Evolutionary conservation across 2,888 invertebrate genomes (phyloP), one percentile per base, ranked within the genome.

Genomic region (Podabrus alpinus): DNA sequence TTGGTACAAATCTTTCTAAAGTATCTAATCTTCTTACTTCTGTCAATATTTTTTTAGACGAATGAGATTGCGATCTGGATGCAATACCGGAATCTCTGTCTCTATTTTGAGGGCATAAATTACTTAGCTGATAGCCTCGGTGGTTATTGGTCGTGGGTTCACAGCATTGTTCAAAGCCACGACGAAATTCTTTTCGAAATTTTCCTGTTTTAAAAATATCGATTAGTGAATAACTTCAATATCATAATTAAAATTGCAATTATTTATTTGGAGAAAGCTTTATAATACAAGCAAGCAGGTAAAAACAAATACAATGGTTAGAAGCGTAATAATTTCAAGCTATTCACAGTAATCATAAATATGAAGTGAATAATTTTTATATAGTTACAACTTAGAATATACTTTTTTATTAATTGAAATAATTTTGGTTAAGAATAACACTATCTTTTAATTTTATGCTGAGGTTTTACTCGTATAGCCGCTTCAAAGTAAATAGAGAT

Each of bases 181-280:
- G 90, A 80, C 91, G 91, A 85, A 93, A 93, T 84, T 93, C 93
- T 78, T 92, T 90, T 9, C 93, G 91, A 85, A 93, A 93, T 88
- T 93, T 93, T 74, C 93, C 94, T 93, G 90, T 9, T 64, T 62
- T 59, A 75, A 75, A 75, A 73, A 73, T 60, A 61, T 45, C 29
- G 7, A 64, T 77, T 64, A 64, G 60, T 60, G 2, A 16, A 64
- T 19, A 64, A 19, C 21, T 64, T 19, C 5, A 19, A 61, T 11
- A n/a, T n/a, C n/a, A 16, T 59, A 45, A 45, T 45, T n/a, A 7
- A n/a, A n/a, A 45, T 45, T 45, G 5, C 7, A 45, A n/a, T n/a
- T 9, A 11, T 45, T n/a, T n/a, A 45, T 45, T 45, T 45, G 45
- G n/a, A 45, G 9, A n/a, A 45, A 45, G 45, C 45, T 1, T 9